These are phyloP conservation scores for Lepus oiostolus DNA, from an alignment of 2,797 vertebrate species.

Conservation along the genomic window DNA sequence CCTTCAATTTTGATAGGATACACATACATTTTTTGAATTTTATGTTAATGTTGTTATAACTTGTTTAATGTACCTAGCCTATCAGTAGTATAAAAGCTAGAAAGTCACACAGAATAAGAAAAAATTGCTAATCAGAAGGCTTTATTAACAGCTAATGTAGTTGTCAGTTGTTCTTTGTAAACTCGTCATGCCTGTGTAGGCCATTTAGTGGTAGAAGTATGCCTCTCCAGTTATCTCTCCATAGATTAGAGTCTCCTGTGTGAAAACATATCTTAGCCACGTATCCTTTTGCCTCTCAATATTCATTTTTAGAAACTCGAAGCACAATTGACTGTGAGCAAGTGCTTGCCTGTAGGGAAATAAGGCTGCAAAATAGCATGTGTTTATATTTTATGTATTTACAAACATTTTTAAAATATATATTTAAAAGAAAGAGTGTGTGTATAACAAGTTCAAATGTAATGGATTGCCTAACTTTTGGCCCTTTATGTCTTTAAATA, in stretches of 20 bases:
- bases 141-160: slow-evolving; percentile 9
- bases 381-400: neutral
- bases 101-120: neutral
- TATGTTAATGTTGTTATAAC: slow-evolving; percentile 18
- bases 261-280: neutral
- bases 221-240: neutral
- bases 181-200: neutral
- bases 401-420: neutral
- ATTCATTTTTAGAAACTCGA: neutral
- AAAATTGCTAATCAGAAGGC: neutral
- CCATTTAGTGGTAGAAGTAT: neutral
- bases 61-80: neutral
- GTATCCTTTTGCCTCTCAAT: neutral
- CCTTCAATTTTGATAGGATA: slow-evolving; percentile 41
- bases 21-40: slow-evolving; percentile 47
- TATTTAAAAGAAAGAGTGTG: neutral
- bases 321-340: neutral
- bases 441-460: slow-evolving; percentile 9
- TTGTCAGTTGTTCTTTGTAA: neutral
- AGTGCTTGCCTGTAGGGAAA: neutral
- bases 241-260: neutral
- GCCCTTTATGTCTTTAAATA: slow-evolving; percentile 50
- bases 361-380: neutral
- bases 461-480: slow-evolving; percentile 49
- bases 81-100: slow-evolving; percentile 45